A percentile compares a stretch with the other conserved stretches of the same genome.
Conservation (phyloP, 2,888 invertebrate genomes). For the Creontiades dilutus region DNA sequence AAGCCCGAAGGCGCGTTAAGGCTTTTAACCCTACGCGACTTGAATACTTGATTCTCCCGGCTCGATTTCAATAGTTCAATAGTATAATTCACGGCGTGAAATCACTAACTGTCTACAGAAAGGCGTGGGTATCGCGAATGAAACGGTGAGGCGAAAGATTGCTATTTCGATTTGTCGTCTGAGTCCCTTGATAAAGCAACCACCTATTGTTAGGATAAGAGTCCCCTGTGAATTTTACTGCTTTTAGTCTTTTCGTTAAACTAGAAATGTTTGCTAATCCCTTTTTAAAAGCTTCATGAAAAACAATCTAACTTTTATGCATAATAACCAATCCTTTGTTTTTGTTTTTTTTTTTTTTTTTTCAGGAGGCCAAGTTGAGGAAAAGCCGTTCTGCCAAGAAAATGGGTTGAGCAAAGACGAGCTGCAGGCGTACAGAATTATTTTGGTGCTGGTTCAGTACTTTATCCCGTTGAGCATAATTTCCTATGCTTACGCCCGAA, state of each 20-base stretch:
- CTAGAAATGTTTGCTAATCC: neutral
- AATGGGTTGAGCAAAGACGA: conserved; percentile 81
- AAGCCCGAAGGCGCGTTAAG: neutral
- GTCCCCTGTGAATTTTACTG: neutral
- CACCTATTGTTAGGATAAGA: neutral
- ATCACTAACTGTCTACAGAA: neutral
- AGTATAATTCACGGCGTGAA: neutral
- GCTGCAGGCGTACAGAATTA: conserved; percentile 81
- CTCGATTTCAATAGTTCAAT: conserved; percentile 47
- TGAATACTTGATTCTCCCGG: conserved; percentile 51
- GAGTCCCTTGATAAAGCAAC: neutral
- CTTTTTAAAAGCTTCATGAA: neutral
- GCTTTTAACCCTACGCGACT: conserved; percentile 39
- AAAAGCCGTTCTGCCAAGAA: conserved; percentile 82
- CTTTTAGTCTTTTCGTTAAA: neutral
- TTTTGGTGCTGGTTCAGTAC: conserved; percentile 84
- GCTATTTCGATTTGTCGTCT: neutral
- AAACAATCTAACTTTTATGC: no score
- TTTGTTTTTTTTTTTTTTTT: no score
- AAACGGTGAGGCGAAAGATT: neutral
- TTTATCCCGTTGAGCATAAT: conserved; percentile 90
- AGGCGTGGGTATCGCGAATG: neutral
- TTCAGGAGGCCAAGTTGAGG: conserved; percentile 78
- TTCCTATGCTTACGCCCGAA: conserved; percentile 89
- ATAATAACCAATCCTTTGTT: no score